Percentiles rank a stretch among this genome's conserved stretches.
Conservation (phyloP, 2,888 invertebrate species). For the Teinopalpus imperialis region DNA sequence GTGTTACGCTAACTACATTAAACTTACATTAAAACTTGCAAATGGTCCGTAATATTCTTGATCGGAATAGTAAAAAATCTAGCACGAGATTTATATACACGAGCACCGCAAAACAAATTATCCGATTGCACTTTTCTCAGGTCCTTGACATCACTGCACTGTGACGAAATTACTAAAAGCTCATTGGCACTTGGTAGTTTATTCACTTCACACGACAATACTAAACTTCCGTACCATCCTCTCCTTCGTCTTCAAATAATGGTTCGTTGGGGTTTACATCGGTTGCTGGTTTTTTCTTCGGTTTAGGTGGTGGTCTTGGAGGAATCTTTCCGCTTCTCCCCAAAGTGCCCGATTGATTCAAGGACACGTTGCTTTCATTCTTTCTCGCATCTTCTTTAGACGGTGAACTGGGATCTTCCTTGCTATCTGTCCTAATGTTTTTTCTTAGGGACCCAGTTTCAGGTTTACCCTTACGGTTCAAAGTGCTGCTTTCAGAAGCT, state of each 20-base stretch:
- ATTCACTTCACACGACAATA: constrained; percentile 38
- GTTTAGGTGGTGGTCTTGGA: constrained; percentile 91
- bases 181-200: constrained; percentile 70
- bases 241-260: constrained; percentile 93
- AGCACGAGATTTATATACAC: constrained; percentile 76
- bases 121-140: constrained; percentile 43
- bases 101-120: constrained; percentile 72
- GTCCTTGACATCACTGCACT: constrained; percentile 49
- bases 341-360: constrained; percentile 72
- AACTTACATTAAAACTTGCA: constrained; percentile 48
- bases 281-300: constrained; percentile 87
- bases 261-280: constrained; percentile 84
- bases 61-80: constrained; percentile 79
- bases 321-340: constrained; percentile 86
- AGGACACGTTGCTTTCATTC: constrained; percentile 54
- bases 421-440: constrained; percentile 55
- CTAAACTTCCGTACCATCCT: constrained; percentile 94
- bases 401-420: constrained; percentile 60
- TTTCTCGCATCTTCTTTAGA: constrained; percentile 63
- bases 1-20: constrained; percentile 21
- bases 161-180: constrained; percentile 60
- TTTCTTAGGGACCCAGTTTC: constrained; percentile 74
- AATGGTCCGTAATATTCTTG: constrained; percentile 71
- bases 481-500: constrained; percentile 59
- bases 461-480: constrained; percentile 76